Percentiles rank a stretch among this genome's conserved stretches.
These are phyloP conservation scores for Piscicola geometra DNA, from an alignment of 2,888 invertebrate genomes.

Conservation along the genomic window DNA sequence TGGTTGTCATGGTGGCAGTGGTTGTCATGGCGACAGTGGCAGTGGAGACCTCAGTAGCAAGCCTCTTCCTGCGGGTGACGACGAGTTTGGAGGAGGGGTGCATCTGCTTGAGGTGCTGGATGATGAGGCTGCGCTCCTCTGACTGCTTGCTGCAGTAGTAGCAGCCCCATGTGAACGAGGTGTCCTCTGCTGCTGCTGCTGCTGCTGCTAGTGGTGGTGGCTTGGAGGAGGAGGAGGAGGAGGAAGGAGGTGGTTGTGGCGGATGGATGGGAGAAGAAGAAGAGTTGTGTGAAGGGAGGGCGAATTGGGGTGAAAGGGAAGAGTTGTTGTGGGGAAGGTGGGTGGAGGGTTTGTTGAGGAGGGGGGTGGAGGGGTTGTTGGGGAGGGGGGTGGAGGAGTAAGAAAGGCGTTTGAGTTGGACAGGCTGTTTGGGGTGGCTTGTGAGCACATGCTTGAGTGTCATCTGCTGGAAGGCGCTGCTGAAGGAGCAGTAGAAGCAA, in stretches of 20 bases:
- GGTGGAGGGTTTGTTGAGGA: neutral
- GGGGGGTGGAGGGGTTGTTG: neutral
- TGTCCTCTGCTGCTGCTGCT: neutral
- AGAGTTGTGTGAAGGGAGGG: neutral
- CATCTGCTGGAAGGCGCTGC: slow-evolving; percentile 27
- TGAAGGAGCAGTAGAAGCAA: slow-evolving; percentile 36
- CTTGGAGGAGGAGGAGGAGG: slow-evolving; percentile 4
- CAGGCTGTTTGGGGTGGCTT: slow-evolving; percentile 31
- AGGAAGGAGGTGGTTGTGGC: neutral
- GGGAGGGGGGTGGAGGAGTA: neutral
- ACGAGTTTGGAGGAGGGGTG: slow-evolving; percentile 36
- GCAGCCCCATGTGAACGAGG: slow-evolving; percentile 36
- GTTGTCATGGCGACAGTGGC: slow-evolving; percentile 5
- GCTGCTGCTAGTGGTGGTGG: neutral
- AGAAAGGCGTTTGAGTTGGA: slow-evolving; percentile 34
- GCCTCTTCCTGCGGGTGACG: slow-evolving; percentile 34
- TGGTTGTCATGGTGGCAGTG: neutral
- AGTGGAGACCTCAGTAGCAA: slow-evolving; percentile 30
- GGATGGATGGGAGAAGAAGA: neutral
- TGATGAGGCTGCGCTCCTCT: slow-evolving; percentile 29
- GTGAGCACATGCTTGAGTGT: slow-evolving; percentile 35
- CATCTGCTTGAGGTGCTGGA: slow-evolving; percentile 34
- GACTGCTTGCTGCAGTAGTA: slow-evolving; percentile 38
- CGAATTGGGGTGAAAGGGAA: too few species aligned
- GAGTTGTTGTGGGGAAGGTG: neutral